Evolutionary conservation across 2,113 vertebrate genomes (phyloP), one percentile per base, ranked within the genome.

Genomic region (Himantopus leucocephalus): DNA sequence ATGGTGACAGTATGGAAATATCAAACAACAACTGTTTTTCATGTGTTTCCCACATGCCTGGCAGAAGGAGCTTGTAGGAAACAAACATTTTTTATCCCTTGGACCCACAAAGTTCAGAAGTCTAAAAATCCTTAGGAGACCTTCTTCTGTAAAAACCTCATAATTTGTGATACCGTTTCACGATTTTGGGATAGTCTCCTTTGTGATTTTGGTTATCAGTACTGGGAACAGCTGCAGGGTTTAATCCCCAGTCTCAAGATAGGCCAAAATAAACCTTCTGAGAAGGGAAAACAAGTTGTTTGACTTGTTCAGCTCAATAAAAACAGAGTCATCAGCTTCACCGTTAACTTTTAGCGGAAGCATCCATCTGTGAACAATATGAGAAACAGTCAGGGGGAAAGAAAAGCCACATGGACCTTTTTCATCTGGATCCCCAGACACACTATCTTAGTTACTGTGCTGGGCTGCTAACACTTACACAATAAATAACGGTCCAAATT

Each of bases 291-390:
- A 78, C 50, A 88, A 91, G 68, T 92, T 74, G 41, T 86, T 92
- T 91, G n/a, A 95, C 80, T 87, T 48, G 64, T 85, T 91, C 68
- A 84, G 47, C 55, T 86, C 86, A 84, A 56, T 56, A 87, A 92
- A 95, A 92, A 71, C 63, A 78, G 78, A 92, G 63, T 30, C 68
- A 63, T 92, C 64, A 81, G 14, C 86, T 59, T 87, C 55, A 52
- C 29, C n/a, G 71, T 91, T 95, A 94, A 94, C 85, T 96, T 91
- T 84, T 88, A 92, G 45, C n/a, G 81, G 59, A 88, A 62, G 66
- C 59, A 81, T 94, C 37, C 55, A 50, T 91, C 88, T 95, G 76
- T 77, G 55, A 92, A 63, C 37, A 85, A 70, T 34, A 71, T 23
- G 10, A 92, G 72, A 74, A 88, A 71, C 9, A 76, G 35, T 70